Percentiles rank a stretch among this genome's conserved stretches.
These are phyloP conservation scores for Cryptomyrus ogoouensis DNA, from an alignment of 2,113 vertebrate species.

Conservation along the genomic window DNA sequence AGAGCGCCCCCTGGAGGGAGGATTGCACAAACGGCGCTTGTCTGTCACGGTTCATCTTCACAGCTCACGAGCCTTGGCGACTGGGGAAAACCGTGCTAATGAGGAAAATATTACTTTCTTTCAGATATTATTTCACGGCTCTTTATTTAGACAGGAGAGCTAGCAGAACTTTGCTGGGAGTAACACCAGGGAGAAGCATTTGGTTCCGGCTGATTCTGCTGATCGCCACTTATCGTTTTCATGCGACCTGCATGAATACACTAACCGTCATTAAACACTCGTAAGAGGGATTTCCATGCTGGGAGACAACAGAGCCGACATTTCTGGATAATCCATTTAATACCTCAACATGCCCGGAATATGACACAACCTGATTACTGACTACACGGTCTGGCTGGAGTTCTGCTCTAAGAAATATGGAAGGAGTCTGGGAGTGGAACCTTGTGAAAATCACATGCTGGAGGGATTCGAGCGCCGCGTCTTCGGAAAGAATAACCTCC, in stretches of 20 bases:
- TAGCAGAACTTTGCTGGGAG: neutral
- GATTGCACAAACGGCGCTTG: neutral
- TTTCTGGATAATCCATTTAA: neutral
- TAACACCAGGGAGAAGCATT: neutral
- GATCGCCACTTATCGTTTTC: neutral
- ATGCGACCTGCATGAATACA: neutral
- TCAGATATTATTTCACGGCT: neutral
- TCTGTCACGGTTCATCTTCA: neutral
- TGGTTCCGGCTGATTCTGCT: neutral
- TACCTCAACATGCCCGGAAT: neutral
- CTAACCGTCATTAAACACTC: neutral
- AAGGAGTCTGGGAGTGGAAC: neutral
- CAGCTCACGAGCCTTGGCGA: neutral
- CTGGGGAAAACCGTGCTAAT: neutral
- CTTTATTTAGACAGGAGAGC: neutral
- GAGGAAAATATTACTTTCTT: slow-evolving; percentile 1
- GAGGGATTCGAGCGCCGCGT: neutral
- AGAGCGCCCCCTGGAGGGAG: neutral
- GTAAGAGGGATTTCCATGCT: neutral
- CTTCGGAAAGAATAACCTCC: neutral
- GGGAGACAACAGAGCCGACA: neutral
- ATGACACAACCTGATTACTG: neutral
- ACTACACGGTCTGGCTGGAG: neutral
- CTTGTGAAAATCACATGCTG: neutral
- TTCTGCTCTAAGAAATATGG: neutral